phyloP scores from a whole-genome alignment of 2,888 invertebrate genomes.

The Clunio marinus region DNA sequence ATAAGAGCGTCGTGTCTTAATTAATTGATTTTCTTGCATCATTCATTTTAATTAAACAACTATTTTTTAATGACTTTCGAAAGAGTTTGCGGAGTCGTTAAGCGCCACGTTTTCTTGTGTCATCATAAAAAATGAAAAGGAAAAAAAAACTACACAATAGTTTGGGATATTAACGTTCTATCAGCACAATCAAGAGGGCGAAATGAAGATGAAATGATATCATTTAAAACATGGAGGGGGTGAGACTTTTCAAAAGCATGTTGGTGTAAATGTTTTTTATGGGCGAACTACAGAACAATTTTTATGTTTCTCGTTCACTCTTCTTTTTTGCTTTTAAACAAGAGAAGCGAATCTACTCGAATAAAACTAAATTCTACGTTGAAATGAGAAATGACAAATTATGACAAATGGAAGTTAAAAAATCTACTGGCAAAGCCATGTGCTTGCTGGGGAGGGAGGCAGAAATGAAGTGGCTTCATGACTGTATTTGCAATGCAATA shows the following conservation, averaged over 20 bases:
- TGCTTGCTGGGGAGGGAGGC: background rate
- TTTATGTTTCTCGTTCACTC: constrained; percentile 4
- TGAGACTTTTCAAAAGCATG: background rate
- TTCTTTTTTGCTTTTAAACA: background rate
- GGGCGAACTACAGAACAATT: background rate
- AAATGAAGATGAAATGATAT: no score
- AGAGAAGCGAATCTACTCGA: background rate
- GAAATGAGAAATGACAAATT: constrained; percentile 35
- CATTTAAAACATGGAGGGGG: no score
- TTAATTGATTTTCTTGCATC: constrained; percentile 37
- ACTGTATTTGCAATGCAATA: constrained; percentile 28
- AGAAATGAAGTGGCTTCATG: constrained; percentile 27
- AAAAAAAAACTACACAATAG: no score
- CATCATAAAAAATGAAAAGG: constrained; percentile 1
- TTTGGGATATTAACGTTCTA: no score
- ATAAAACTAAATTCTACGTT: constrained; percentile 21
- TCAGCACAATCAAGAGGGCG: background rate
- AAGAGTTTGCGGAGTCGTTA: constrained; percentile 1
- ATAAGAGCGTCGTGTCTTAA: constrained; percentile 4
- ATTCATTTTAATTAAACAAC: constrained; percentile 32
- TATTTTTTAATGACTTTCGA: constrained; percentile 28
- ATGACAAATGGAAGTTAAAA: constrained; percentile 31
- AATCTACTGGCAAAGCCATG: constrained; percentile 4
- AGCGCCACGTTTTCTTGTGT: background rate
- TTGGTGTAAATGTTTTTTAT: constrained; percentile 9